Conservation (phyloP, 2,797 vertebrate genomes). For the Lacerta agilis region DNA sequence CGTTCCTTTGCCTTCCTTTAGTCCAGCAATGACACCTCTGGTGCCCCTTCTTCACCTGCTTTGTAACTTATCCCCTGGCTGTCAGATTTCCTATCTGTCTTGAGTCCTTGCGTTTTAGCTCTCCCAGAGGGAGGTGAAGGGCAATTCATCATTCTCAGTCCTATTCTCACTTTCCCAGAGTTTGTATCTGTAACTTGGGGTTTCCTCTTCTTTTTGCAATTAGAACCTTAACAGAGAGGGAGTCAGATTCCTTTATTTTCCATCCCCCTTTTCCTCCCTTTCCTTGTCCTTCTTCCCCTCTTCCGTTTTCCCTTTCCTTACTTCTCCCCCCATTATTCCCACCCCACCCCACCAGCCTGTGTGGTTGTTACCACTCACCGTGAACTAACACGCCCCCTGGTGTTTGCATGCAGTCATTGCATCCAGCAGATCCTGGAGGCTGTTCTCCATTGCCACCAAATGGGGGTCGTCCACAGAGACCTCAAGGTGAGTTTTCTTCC, state of each 20-base stretch:
- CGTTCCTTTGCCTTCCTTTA: not conserved
- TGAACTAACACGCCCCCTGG: conserved; percentile 68
- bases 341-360: conserved; percentile 41
- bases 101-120: not conserved
- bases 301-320: conserved; percentile 43
- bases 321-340: conserved; percentile 11
- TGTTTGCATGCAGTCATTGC: conserved; percentile 93
- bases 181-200: not conserved
- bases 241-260: conserved; percentile 46
- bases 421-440: conserved; percentile 99
- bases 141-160: not conserved
- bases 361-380: conserved; percentile 46
- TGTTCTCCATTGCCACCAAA: conserved; percentile 96
- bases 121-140: not conserved
- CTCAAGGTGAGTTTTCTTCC: conserved; percentile 80
- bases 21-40: not conserved
- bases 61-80: not conserved
- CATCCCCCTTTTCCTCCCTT: conserved; percentile 42
- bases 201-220: not conserved
- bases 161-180: not conserved
- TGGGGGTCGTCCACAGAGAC: conserved; percentile 96
- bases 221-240: conserved; percentile 16
- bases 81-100: not conserved
- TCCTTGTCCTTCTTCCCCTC: conserved; percentile 43
- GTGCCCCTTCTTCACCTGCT: not conserved